A percentile compares a stretch with the other conserved stretches of the same genome.
These are phyloP conservation scores for Hyperoodon ampullatus DNA, from an alignment of 2,113 vertebrate genomes.

Conservation along the genomic window DNA sequence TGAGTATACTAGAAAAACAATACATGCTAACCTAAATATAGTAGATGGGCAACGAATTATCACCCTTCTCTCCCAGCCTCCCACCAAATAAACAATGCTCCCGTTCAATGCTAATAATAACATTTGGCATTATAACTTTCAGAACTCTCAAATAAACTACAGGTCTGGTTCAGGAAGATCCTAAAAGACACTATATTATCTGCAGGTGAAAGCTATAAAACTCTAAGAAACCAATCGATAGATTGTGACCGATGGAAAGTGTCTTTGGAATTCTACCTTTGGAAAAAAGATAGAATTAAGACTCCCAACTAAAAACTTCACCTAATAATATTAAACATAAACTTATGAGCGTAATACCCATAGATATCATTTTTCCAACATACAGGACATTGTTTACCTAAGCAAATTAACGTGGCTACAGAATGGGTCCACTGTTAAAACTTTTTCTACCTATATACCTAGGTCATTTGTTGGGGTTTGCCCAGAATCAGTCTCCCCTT, in stretches of 20 bases:
- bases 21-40: not conserved
- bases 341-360: not conserved
- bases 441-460: not conserved
- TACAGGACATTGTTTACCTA: not conserved
- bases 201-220: not conserved
- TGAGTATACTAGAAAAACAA: conserved; percentile 1
- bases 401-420: conserved; percentile 28
- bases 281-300: not conserved
- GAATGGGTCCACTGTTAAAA: not conserved
- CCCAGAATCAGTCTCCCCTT: not conserved
- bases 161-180: not conserved
- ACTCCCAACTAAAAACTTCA: not conserved
- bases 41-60: not conserved
- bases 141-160: conserved; percentile 41
- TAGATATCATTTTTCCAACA: not conserved
- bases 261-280: not conserved
- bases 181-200: not conserved
- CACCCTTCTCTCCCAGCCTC: not conserved
- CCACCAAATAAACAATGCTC: not conserved
- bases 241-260: not conserved
- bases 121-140: not conserved
- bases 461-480: not conserved
- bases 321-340: not conserved
- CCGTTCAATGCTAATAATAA: conserved; percentile 14
- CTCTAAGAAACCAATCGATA: not conserved